A percentile compares a stretch with the other conserved stretches of the same genome.
Conservation (phyloP, 2,797 vertebrate species). For the Merluccius polli region DNA sequence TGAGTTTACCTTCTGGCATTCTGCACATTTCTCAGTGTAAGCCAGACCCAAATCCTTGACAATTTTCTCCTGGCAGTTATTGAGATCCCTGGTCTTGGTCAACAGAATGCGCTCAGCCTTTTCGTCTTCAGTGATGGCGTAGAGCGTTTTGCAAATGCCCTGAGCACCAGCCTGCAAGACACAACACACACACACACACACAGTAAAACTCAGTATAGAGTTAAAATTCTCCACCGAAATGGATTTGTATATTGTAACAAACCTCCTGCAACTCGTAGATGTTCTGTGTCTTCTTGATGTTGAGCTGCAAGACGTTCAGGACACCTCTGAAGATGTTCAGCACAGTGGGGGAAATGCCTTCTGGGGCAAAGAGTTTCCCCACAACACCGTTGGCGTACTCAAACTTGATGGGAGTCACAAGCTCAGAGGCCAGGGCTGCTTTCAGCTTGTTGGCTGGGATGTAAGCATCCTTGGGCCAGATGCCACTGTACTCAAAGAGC, state of each 20-base stretch:
- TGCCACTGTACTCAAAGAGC: slow-evolving; percentile 62
- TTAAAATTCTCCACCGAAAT: neutral
- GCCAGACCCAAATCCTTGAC: slow-evolving; percentile 63
- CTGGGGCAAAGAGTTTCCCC: slow-evolving; percentile 59
- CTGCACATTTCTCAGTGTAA: slow-evolving; percentile 51
- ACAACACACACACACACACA: neutral
- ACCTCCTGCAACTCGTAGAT: slow-evolving; percentile 73
- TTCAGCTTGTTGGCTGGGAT: slow-evolving; percentile 60
- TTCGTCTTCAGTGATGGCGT: slow-evolving; percentile 61
- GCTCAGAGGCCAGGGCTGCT: slow-evolving; percentile 53
- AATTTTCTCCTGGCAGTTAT: slow-evolving; percentile 65
- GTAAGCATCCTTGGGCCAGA: slow-evolving; percentile 58
- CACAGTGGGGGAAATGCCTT: slow-evolving; percentile 48
- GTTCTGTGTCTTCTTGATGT: slow-evolving; percentile 66
- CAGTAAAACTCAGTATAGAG: neutral
- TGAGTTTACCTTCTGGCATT: slow-evolving; percentile 70
- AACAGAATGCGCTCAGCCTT: slow-evolving; percentile 55
- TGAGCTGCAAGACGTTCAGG: slow-evolving; percentile 64
- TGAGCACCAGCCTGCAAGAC: slow-evolving; percentile 64
- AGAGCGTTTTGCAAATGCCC: slow-evolving; percentile 72
- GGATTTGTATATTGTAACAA: neutral
- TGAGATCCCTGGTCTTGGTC: slow-evolving; percentile 74
- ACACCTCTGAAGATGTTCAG: slow-evolving; percentile 70
- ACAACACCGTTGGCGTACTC: slow-evolving; percentile 63
- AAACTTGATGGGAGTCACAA: slow-evolving; percentile 65